Evolutionary conservation across 2,113 vertebrate genomes (phyloP), one percentile per base, ranked within the genome.

Genomic region (Notarius lentiginosus): DNA sequence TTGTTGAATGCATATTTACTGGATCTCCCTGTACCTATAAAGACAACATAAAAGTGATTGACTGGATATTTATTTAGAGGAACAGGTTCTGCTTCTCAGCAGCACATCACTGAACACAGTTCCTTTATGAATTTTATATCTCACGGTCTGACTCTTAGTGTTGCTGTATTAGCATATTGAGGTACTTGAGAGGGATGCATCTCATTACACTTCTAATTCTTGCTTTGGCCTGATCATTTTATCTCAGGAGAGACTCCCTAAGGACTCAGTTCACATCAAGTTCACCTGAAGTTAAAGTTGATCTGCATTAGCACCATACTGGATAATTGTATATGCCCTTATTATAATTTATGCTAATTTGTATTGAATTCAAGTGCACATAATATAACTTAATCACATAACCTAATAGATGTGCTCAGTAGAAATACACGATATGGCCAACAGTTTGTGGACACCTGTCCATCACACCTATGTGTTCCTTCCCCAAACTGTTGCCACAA

Each of bases 1-100:
- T 66, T 82, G 83, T 88, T 89, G 87, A 88, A 83, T 8, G 41
- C 70, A 49, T n/a, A 22, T 53, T 53, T 51, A 51, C 82, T n/a
- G 63, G 82, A 83, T 68, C 82, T 68, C 14, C 8, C 41, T 5
- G 15, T 12, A 22, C 65, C 61, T 27, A 70, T 68, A 56, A 86
- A n/a, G 72, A 22, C 58, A 51, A 63, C 55, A 84, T 77, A 85
- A 76, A 77, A 49, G 27, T 85, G 72, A 76, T 85, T 60, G 58
- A 76, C 72, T 51, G 24, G 30, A 58, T 73, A 63, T 63, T 63
- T 76, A 85, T 63, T 61, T 83, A 53, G 63, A 77, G 41, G 47
- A 77, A 85, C 34, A 27, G 14, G 34, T 63, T 85, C 18, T 7
- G 41, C 34, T 65, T 61, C 58, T 63, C 56, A 77, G 58, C 73